A percentile compares a stretch with the other conserved stretches of the same genome.
Conservation (phyloP, 2,797 vertebrate genomes). For the Psittacula derbiana region DNA sequence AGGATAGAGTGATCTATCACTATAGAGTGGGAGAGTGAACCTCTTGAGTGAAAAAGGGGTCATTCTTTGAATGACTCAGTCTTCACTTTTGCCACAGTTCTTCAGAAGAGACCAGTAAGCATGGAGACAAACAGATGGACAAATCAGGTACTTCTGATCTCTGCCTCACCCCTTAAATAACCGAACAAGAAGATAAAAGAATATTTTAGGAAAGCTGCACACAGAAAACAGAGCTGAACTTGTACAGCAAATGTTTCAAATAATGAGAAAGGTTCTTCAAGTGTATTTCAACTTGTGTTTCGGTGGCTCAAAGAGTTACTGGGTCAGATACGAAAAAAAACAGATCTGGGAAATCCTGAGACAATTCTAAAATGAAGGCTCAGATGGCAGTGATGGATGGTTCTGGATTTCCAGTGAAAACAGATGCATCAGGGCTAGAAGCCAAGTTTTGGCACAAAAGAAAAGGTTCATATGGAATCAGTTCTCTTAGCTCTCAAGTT, state of each 20-base stretch:
- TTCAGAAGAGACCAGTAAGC: not conserved
- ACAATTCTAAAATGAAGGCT: not conserved
- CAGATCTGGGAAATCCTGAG: not conserved
- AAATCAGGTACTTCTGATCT: not conserved
- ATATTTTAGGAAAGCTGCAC: not conserved
- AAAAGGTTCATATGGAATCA: not conserved
- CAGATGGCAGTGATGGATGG: not conserved
- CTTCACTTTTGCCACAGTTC: not conserved
- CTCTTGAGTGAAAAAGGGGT: not conserved
- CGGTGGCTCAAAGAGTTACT: not conserved
- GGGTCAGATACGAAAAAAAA: not conserved
- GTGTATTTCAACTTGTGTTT: not conserved
- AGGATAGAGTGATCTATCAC: not conserved
- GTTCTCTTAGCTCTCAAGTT: not conserved
- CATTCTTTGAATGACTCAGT: not conserved
- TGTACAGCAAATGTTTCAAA: not conserved
- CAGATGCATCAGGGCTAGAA: not conserved
- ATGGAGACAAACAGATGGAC: not conserved
- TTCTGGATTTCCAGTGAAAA: not conserved
- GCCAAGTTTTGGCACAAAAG: not conserved
- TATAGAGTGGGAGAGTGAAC: not conserved
- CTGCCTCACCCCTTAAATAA: not conserved
- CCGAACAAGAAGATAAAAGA: not conserved
- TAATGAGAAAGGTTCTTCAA: not conserved
- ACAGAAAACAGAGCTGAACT: not conserved